Percentiles rank a stretch among this genome's conserved stretches.
Evolutionary conservation across 2,888 invertebrate genomes (phyloP).

Genomic region (Caprella mutica): DNA sequence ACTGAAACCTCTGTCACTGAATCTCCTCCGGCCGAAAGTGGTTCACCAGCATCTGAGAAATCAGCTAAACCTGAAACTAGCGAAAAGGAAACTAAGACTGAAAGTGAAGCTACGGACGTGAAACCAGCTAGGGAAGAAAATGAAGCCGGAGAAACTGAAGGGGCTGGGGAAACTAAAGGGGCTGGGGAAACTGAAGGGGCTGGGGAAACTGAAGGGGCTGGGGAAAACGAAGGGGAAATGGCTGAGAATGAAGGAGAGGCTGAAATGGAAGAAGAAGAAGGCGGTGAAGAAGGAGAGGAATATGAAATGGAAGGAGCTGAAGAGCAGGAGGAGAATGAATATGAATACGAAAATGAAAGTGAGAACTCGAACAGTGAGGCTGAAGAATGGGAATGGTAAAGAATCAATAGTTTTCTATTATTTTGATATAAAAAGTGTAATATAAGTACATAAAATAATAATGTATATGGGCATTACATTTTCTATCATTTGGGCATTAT

Average conservation of each 20-base stretch:
- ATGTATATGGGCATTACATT: too few species aligned
- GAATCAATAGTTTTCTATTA: neutral
- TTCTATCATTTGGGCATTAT: too few species aligned
- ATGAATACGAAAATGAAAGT: slow-evolving; percentile 5
- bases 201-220: slow-evolving; percentile 5
- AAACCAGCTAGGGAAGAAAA: neutral
- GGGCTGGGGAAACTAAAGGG: too few species aligned
- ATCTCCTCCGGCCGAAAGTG: neutral
- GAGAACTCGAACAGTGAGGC: slow-evolving; percentile 1
- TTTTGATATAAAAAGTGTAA: neutral
- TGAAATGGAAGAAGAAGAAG: neutral
- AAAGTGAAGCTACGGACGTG: neutral
- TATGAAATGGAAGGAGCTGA: slow-evolving; percentile 2
- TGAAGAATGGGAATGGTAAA: slow-evolving; percentile 5
- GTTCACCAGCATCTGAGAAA: neutral
- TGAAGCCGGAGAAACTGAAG: neutral
- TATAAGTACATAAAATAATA: too few species aligned
- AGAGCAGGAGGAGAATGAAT: neutral
- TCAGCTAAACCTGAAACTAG: neutral
- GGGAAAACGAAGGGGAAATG: slow-evolving; percentile 10
- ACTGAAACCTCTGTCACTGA: neutral
- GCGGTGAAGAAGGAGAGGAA: neutral
- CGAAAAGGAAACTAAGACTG: neutral
- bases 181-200: neutral
- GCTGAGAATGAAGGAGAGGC: slow-evolving; percentile 3